Base-by-base conservation (phyloP, 23 tunicate genomes). In the Corella eumyota region DNA sequence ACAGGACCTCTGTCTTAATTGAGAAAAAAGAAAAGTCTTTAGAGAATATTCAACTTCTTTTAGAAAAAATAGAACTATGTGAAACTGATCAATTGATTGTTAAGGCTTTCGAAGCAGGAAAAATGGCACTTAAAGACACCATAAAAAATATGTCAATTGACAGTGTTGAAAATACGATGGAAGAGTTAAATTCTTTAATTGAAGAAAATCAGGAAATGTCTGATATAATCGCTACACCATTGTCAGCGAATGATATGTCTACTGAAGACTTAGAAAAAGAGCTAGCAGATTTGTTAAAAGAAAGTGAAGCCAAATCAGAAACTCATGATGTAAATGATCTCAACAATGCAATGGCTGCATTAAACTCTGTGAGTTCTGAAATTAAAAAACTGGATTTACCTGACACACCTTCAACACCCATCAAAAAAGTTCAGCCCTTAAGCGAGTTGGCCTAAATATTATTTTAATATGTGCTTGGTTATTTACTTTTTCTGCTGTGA, bases 201-300 rank as follows among this genome's bases (percentile, higher is more conserved):
- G 80, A 72, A 15, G 54, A 72, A 7, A 72, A 61, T 5, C 60
- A 72, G 0, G 85, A 88, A 53, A 66, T 88, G 20, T 35, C 66
- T 25, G 45, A 58, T 26, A 50, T 64, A 15, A 2, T 77, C 2
- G 69, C 85, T 0, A 24, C 54, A 17, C 50, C 85, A 6, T 45
- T 80, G 11, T 0, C 33, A 15, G 24, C n/a, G 0, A 67, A 58
- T 23, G 63, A 62, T 21, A 50, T 37, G 21, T 6, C 29, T 34
- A 29, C 37, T 2, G 79, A 77, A 2, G 80, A 77, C 3, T 66
- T 85, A 32, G 95, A 85, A 60, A n/a, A 51, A 23, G 95, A 85
- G 46, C 60, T 85, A 40, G 51, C 64, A 3, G 71, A 53, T 52
- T 36, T 74, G 2, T 38, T 83, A 0, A 5, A 47, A 19, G 70